These are phyloP conservation scores for Galleria mellonella DNA, from an alignment of 1,140 invertebrate species.

Conservation along the genomic window DNA sequence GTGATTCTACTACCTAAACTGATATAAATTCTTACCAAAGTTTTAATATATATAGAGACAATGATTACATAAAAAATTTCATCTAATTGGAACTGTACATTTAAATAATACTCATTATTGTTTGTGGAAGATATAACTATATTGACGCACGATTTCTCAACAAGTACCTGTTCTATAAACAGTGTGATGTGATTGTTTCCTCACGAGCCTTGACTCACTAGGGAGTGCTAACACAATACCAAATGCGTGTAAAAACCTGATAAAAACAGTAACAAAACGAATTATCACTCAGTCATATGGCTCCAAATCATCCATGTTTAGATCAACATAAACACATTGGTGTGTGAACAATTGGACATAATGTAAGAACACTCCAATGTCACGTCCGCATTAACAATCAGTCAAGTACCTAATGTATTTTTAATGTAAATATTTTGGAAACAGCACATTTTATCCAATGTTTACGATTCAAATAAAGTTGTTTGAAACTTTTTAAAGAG, in stretches of 20 bases:
- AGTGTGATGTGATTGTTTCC: constrained; percentile 36
- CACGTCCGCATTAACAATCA: too few relatives aligned
- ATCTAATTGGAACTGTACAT: constrained; percentile 40
- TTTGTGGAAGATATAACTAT: constrained; percentile 22
- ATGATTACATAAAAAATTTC: constrained; percentile 50
- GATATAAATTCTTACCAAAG: not conserved
- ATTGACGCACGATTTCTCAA: constrained; percentile 46
- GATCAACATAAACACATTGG: not conserved
- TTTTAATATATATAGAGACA: constrained; percentile 30
- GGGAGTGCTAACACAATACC: constrained; percentile 27
- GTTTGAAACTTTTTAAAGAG: too few relatives aligned
- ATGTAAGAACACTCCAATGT: too few relatives aligned
- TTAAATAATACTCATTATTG: constrained; percentile 32
- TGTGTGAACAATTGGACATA: too few relatives aligned
- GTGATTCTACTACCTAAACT: constrained; percentile 12
- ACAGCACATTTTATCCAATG: not conserved
- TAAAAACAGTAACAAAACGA: constrained; percentile 27
- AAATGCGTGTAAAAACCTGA: constrained; percentile 22
- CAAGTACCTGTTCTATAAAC: constrained; percentile 32
- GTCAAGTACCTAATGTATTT: too few relatives aligned
- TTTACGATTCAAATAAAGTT: too few relatives aligned
- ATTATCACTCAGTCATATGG: constrained; percentile 23
- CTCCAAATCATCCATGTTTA: not conserved
- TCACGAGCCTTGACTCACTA: constrained; percentile 35
- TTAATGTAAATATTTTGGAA: too few relatives aligned